These are phyloP conservation scores for Campylomormyrus tamandua DNA, from an alignment of 2,113 vertebrate species.

Conservation along the genomic window DNA sequence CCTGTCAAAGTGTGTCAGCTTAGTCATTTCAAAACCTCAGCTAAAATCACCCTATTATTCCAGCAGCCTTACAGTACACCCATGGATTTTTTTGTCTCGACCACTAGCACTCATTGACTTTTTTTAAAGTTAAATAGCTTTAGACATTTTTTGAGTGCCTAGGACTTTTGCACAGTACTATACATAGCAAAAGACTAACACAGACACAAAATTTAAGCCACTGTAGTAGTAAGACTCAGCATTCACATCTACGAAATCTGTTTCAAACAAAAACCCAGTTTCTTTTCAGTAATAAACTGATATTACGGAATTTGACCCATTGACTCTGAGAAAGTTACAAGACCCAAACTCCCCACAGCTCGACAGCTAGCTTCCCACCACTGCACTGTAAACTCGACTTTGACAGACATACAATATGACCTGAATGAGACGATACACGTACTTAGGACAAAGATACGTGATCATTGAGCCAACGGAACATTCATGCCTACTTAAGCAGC, in stretches of 20 bases:
- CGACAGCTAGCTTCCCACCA: neutral
- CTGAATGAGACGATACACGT: neutral
- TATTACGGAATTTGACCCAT: neutral
- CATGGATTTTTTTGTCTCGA: too few species aligned
- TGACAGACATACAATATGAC: neutral
- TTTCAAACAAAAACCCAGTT: neutral
- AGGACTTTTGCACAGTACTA: too few species aligned
- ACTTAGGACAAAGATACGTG: neutral
- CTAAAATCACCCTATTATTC: too few species aligned
- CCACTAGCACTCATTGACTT: too few species aligned
- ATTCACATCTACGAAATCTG: neutral
- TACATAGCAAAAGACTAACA: neutral
- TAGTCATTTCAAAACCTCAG: too few species aligned
- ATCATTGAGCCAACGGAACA: neutral
- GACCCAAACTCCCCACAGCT: neutral
- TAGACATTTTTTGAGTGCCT: too few species aligned
- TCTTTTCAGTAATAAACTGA: neutral
- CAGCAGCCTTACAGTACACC: too few species aligned
- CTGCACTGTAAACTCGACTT: neutral
- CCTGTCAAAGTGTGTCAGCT: too few species aligned
- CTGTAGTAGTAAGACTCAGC: neutral
- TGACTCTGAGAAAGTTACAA: neutral
- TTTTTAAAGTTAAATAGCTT: too few species aligned
- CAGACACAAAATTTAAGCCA: neutral
- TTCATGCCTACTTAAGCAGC: neutral